Base-by-base conservation (phyloP, 2,888 invertebrate genomes). In the Oscheius sp. region DNA sequence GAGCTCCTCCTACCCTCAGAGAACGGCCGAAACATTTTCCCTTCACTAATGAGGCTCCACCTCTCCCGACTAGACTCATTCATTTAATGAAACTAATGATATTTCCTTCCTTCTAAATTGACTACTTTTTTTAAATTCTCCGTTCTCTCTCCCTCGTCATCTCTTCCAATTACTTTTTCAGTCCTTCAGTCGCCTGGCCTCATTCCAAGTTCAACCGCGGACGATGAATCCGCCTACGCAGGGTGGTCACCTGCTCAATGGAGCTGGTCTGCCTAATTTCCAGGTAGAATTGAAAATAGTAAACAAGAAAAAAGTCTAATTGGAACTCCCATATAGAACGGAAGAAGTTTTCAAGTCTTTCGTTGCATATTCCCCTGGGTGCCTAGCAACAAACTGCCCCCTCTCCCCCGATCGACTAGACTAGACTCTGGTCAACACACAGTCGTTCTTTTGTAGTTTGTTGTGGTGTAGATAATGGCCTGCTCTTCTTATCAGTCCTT, bases 231-330 rank as follows among this genome's bases (percentile, higher is more conserved):
- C 61, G 42, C 45, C 61, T 29, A 45, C 23, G 3, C 57, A 57
- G 57, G 61, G 61, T n/a, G n/a, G 25, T 45, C 42, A 61, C 27
- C 61, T 61, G 8, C 61, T 61, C 61, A 61, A 61, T 42, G 61
- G 61, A 61, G 45, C 42, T 15, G 42, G 45, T 6, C 45, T 61
- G 6, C 55, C 31, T n/a, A 55, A 33, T 33, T n/a, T 55, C 31
- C 42, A 39, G 61, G 61, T 61, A 42, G 8, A 8, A 37, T 37
- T 15, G 10, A 37, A 37, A 15, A 37, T 15, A 12, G 37, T 37
- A 37, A n/a, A n/a, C n/a, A n/a, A n/a, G n/a, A n/a, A n/a, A n/a
- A n/a, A n/a, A n/a, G n/a, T n/a, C n/a, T n/a, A n/a, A n/a, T n/a
- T n/a, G n/a, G n/a, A n/a, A n/a, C n/a, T n/a, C n/a, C n/a, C n/a